Evolutionary conservation across 2,888 invertebrate species (phyloP).

Genomic region (Amphipyra berbera): DNA sequence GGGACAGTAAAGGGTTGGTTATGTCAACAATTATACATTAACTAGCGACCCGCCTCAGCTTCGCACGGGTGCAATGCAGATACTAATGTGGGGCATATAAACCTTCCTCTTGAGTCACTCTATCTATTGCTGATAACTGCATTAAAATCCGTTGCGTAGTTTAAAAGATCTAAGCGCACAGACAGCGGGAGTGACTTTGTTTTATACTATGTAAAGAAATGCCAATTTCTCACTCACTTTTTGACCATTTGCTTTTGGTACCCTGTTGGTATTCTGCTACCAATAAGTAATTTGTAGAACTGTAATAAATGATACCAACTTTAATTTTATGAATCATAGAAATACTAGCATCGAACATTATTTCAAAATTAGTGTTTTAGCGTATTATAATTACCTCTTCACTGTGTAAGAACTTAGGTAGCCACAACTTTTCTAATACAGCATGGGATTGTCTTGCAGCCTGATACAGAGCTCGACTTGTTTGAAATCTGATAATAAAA

Average conservation of each 20-base stretch:
- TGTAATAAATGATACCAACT: constrained; percentile 74
- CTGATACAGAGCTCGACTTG: constrained; percentile 93
- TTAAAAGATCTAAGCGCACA: too few species aligned
- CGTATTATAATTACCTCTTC: constrained; percentile 90
- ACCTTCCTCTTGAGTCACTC: too few species aligned
- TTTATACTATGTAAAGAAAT: too few species aligned
- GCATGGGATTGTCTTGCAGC: constrained; percentile 95
- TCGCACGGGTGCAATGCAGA: too few species aligned
- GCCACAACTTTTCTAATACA: constrained; percentile 92
- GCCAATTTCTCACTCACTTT: constrained; percentile 78
- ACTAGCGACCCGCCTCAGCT: too few species aligned
- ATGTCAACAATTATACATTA: too few species aligned
- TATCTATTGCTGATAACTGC: too few species aligned
- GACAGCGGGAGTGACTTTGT: too few species aligned
- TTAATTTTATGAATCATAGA: constrained; percentile 11
- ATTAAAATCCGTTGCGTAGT: too few species aligned
- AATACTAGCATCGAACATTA: neutral
- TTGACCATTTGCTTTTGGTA: constrained; percentile 88
- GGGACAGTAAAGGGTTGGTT: too few species aligned
- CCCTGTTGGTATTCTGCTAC: constrained; percentile 90
- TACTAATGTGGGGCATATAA: too few species aligned
- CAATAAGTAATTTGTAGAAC: constrained; percentile 93
- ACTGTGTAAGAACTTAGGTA: constrained; percentile 95
- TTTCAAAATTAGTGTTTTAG: neutral
- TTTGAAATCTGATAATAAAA: constrained; percentile 89